A percentile compares a stretch with the other conserved stretches of the same genome.
Conservation (phyloP, 1,140 invertebrate genomes). For the Nymphalis io region DNA sequence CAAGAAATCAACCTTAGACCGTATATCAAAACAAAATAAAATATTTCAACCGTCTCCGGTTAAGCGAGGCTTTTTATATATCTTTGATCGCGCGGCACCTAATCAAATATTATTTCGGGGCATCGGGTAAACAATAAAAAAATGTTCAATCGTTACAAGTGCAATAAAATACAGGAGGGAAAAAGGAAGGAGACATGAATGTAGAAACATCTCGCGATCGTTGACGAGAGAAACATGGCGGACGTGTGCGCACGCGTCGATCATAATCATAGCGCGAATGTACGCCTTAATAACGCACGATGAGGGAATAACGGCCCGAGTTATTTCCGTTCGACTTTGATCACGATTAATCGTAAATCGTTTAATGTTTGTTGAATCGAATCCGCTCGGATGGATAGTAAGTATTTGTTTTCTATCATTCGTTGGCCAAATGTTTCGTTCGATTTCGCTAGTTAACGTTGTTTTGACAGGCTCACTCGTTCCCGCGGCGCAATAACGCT, state of each 20-base stretch:
- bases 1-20: slow-evolving; percentile 5
- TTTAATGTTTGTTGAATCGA: slow-evolving; percentile 61
- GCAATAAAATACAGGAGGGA: slow-evolving; percentile 20
- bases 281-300: slow-evolving; percentile 18
- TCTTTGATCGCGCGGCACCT: slow-evolving; percentile 29
- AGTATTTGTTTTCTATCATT: slow-evolving; percentile 74
- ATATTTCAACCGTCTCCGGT: slow-evolving; percentile 3
- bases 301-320: slow-evolving; percentile 22
- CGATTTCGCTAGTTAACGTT: slow-evolving; percentile 55
- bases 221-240: slow-evolving; percentile 22
- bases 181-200: slow-evolving; percentile 17
- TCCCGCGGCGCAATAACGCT: slow-evolving; percentile 54
- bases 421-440: slow-evolving; percentile 57
- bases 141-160: slow-evolving; percentile 21
- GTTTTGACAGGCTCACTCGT: slow-evolving; percentile 71
- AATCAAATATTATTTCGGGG: slow-evolving; percentile 9
- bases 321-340: slow-evolving; percentile 40
- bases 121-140: slow-evolving; percentile 21
- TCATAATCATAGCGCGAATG: slow-evolving; percentile 27
- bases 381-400: slow-evolving; percentile 41
- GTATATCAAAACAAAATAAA: slow-evolving; percentile 18
- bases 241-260: not conserved
- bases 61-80: slow-evolving; percentile 7
- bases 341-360: slow-evolving; percentile 52
- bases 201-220: slow-evolving; percentile 11